Conservation (phyloP, 2,113 vertebrate genomes). For the Neopipo cinnamomea region DNA sequence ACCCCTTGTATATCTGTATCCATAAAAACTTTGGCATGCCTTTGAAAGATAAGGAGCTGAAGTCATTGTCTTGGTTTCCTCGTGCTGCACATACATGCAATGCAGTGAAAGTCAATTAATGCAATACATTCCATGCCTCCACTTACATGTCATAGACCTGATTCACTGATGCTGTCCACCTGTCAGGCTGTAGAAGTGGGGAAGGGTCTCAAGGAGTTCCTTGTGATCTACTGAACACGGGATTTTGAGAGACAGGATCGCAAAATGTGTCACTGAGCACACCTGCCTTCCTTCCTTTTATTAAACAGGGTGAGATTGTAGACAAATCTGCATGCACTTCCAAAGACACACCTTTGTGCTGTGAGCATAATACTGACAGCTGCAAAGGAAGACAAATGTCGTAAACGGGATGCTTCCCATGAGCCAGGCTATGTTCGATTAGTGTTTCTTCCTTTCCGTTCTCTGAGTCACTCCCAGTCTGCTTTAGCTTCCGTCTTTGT, state of each 20-base stretch:
- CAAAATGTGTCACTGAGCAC: not conserved
- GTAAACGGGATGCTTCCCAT: not conserved
- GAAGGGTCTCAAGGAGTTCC: not conserved
- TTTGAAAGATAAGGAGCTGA: not conserved
- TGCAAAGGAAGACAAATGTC: not conserved
- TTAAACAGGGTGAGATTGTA: conserved; percentile 26
- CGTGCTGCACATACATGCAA: not conserved
- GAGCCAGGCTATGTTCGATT: not conserved
- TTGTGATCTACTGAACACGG: not conserved
- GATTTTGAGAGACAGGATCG: not conserved
- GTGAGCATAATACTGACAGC: not conserved
- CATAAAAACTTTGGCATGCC: not conserved
- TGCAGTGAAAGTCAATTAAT: not conserved
- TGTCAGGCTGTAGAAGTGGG: not conserved
- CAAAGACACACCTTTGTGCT: not conserved
- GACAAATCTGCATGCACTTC: not conserved
- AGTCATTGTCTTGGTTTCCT: not conserved
- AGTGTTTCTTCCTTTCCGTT: not conserved
- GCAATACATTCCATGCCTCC: not conserved
- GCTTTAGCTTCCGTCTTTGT: not conserved
- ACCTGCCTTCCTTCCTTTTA: not conserved
- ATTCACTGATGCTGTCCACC: not conserved
- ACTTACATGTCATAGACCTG: not conserved
- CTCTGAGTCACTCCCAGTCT: not conserved
- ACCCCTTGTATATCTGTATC: accelerated